Evolutionary conservation across 2,888 invertebrate genomes (phyloP).

Genomic region (Erynnis tages): DNA sequence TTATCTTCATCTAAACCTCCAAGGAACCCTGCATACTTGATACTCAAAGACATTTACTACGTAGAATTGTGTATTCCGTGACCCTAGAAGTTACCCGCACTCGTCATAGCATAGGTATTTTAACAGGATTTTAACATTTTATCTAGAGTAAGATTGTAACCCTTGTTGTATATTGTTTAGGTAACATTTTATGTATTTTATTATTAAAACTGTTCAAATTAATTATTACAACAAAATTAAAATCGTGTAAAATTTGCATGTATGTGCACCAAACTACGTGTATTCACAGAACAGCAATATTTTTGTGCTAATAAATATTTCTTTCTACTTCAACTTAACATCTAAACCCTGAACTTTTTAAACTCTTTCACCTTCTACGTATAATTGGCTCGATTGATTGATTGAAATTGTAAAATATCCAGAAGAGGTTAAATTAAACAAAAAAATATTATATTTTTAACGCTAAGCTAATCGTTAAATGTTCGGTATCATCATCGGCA

Average conservation of each 20-base stretch:
- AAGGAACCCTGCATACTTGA: not conserved
- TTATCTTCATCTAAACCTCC: not conserved
- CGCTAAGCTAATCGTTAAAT: too few species aligned
- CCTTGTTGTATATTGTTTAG: slow-evolving; percentile 7
- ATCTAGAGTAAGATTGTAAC: slow-evolving; percentile 8
- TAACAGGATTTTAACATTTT: not conserved
- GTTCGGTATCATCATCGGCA: too few species aligned
- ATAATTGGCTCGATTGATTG: too few species aligned
- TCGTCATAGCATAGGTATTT: not conserved
- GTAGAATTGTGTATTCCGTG: slow-evolving; percentile 15
- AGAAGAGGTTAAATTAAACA: too few species aligned
- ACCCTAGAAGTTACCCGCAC: slow-evolving; percentile 4
- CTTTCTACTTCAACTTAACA: not conserved
- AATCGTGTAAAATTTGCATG: not conserved
- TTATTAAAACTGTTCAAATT: not conserved
- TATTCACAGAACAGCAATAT: slow-evolving; percentile 17
- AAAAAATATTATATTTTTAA: too few species aligned
- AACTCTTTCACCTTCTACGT: too few species aligned
- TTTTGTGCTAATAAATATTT: not conserved
- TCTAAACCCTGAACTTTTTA: not conserved
- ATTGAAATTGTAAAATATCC: too few species aligned
- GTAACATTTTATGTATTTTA: not conserved
- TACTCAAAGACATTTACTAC: slow-evolving; percentile 11
- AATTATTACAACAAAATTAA: not conserved
- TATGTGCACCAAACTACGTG: slow-evolving; percentile 11